Evolutionary conservation across 2,113 vertebrate genomes (phyloP).

Genomic region (Ictalurus punctatus): DNA sequence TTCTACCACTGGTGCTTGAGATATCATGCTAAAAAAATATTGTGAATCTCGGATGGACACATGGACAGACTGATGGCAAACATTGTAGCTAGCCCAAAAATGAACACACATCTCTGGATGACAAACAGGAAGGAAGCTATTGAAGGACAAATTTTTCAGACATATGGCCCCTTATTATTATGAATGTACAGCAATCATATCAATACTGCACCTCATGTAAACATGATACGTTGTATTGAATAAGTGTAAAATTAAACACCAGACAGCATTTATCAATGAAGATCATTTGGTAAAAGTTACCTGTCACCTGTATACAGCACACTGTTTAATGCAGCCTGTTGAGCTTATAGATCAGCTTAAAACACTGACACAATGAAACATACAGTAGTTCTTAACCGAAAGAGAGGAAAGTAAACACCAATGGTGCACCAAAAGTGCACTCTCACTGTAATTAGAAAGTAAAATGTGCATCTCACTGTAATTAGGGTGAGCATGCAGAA

Average conservation of each 20-base stretch:
- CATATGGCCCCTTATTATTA: neutral
- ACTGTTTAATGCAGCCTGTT: neutral
- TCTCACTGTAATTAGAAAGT: conserved; percentile 14
- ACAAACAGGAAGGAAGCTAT: neutral
- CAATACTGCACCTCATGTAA: neutral
- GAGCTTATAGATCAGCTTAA: neutral
- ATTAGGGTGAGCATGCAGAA: conserved; percentile 8
- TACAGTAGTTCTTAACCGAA: neutral
- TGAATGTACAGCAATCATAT: neutral
- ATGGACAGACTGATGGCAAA: neutral
- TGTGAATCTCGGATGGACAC: neutral
- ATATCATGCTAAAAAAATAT: neutral
- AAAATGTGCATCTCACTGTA: conserved; percentile 20
- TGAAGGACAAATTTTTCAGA: neutral
- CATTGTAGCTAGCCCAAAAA: neutral
- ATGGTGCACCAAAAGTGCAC: neutral
- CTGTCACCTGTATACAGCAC: neutral
- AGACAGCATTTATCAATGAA: neutral
- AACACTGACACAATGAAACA: conserved; percentile 12
- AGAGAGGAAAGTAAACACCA: neutral
- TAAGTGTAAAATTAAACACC: neutral
- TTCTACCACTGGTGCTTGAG: neutral
- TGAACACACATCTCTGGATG: neutral
- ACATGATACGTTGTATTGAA: neutral
- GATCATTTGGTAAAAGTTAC: neutral